Evolutionary conservation across 2,797 vertebrate species (phyloP), one percentile per base, ranked within the genome.

Genomic region (Lepidocolaptes lacrymiger): DNA sequence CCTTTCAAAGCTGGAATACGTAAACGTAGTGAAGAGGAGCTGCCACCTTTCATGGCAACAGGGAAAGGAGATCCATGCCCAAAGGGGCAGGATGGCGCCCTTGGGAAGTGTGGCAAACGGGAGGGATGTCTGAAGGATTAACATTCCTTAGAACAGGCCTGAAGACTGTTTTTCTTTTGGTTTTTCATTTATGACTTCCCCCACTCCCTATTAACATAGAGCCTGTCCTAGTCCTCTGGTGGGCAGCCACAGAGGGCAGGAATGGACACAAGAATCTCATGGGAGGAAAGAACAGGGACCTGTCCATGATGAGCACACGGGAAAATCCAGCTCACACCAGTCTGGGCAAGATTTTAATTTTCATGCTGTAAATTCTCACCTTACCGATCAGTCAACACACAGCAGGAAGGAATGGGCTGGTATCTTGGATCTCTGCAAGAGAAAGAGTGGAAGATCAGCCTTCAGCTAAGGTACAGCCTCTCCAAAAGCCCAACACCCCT

Each of bases 341-440:
- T 44, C 44, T 61, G 61, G 37, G 32, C 27, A 73, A 44, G 34
- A n/a, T 55, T 10, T 61, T 62, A 56, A 30, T 63, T 41, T 51
- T 51, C 67, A 66, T 39, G 36, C 56, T 54, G 73, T 43, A 54
- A 67, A 54, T 68, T 89, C 97, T 98, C 91, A 97, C 97, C 97
- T 97, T 85, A 92, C 76, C 68, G 73, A 76, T 91, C 87, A 89
- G 55, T 77, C 12, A 17, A n/a, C 30, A 78, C 74, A 85, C 80
- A 71, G 84, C 49, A 89, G 63, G 64, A 39, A 79, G 72, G 66
- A 78, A 62, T 4, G 2, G 0, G 37, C 14, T 83, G 83, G 81
- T 73, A 87, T 63, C 63, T 36, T 20, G 3, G 37, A 94, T 92
- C 94, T 97, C 95, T 73, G 88, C 63, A 94, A 69, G 34, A 95